A percentile compares a stretch with the other conserved stretches of the same genome.
Conservation (phyloP, 2,888 invertebrate genomes). For the Drosophila macrospina region DNA sequence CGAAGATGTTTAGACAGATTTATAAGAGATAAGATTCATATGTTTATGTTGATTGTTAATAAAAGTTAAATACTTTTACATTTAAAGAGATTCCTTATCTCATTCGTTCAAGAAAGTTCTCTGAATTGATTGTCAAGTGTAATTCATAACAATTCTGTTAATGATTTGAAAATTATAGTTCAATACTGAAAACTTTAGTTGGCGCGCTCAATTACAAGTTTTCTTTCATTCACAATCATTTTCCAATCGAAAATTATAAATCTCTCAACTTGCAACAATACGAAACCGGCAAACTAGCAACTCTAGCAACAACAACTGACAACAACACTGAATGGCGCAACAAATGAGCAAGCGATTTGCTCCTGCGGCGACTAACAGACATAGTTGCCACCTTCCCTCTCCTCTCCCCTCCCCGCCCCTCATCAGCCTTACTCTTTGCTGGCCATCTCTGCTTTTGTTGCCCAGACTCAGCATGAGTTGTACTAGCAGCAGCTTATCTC, state of each 20-base stretch:
- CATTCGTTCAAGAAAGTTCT: neutral
- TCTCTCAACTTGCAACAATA: constrained; percentile 56
- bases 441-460: constrained; percentile 1
- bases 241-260: constrained; percentile 50
- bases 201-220: constrained; percentile 46
- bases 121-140: neutral
- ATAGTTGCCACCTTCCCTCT: neutral
- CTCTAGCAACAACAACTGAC: constrained; percentile 6
- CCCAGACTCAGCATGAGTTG: constrained; percentile 5
- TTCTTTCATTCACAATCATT: constrained; percentile 55
- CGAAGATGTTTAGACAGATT: too few relatives aligned
- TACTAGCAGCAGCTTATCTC: constrained; percentile 65
- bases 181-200: constrained; percentile 22
- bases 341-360: constrained; percentile 77
- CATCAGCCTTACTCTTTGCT: neutral
- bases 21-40: too few relatives aligned
- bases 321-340: constrained; percentile 59
- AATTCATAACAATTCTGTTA: constrained; percentile 1
- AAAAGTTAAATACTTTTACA: too few relatives aligned
- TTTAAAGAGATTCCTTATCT: neutral
- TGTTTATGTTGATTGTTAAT: too few relatives aligned
- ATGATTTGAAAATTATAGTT: constrained; percentile 44
- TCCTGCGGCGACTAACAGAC: constrained; percentile 32
- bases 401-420: neutral
- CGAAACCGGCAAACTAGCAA: constrained; percentile 57